Percentiles rank a stretch among this genome's conserved stretches.
These are phyloP conservation scores for Carlito syrichta DNA, from an alignment of 2,113 vertebrate genomes.

Conservation along the genomic window DNA sequence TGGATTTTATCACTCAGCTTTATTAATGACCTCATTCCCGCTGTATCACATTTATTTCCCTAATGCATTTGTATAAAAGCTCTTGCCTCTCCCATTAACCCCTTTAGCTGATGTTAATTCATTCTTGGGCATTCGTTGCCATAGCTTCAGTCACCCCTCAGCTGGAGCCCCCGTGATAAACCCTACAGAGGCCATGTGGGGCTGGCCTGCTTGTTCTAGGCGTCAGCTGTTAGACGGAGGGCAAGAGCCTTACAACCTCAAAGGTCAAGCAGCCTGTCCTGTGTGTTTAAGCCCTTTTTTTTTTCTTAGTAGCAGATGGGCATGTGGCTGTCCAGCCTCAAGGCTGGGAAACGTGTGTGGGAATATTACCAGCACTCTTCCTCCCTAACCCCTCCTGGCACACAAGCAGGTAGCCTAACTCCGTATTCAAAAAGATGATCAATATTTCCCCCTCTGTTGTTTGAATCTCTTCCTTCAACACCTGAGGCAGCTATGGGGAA, in stretches of 20 bases:
- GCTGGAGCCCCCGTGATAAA: neutral
- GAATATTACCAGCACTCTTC: conserved; percentile 10
- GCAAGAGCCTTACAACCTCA: conserved; percentile 43
- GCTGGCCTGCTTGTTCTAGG: conserved; percentile 43
- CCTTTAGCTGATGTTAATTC: conserved; percentile 62
- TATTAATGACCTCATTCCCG: conserved; percentile 59
- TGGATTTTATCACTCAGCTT: conserved; percentile 62
- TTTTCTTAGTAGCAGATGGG: conserved; percentile 52
- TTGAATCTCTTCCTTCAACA: conserved; percentile 49
- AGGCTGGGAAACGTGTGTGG: conserved; percentile 30
- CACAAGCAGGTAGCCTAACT: conserved; percentile 48
- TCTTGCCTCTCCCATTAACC: conserved; percentile 58
- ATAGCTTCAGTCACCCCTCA: conserved; percentile 53
- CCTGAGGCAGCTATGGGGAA: conserved; percentile 3
- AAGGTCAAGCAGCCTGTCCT: conserved; percentile 57
- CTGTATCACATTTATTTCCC: conserved; percentile 17
- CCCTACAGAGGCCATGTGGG: neutral
- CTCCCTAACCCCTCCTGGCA: neutral
- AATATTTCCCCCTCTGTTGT: conserved; percentile 18
- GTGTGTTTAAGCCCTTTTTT: conserved; percentile 9
- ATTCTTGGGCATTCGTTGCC: conserved; percentile 63
- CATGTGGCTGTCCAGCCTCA: neutral
- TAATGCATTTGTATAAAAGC: conserved; percentile 59
- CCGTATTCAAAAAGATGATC: conserved; percentile 53
- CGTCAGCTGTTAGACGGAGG: conserved; percentile 62